Evolutionary conservation across 2,113 vertebrate genomes (phyloP), one percentile per base, ranked within the genome.

Genomic region (Labeo catla): DNA sequence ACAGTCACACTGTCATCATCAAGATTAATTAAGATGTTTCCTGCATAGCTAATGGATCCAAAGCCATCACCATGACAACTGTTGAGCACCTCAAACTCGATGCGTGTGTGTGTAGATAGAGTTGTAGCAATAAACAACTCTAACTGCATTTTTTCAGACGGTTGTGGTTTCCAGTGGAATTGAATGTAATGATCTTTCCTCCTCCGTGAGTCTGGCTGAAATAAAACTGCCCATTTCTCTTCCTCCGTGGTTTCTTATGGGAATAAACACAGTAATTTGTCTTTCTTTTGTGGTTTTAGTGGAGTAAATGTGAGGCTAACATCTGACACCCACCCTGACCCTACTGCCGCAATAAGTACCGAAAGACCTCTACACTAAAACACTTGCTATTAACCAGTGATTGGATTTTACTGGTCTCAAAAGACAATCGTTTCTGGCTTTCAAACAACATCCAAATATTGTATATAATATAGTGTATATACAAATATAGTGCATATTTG

Each of bases 21-120:
- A 68, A 92, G 92, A 94, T 94, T 93, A 94, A 94, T 94, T 93
- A 93, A 93, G 92, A 94, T 92, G 91, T 91, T 90, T 91, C 91
- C 87, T 92, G 92, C 92, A 93, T 93, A 89, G 86, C 65, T 89
- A 93, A 90, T 89, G 86, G 87, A 77, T 83, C 65, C 85, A 87
- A 59, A 2, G 89, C 81, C 28, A 81, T 92, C 76, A 70, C 90
- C 86, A 91, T 91, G 90, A 91, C 73, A 89, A 92, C 91, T 85
- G 83, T 77, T 43, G 6, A 89, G 79, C 74, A 85, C 54, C 85
- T 81, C 43, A 89, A 87, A 76, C 84, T 73, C 57, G 12, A 16
- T 70, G 15, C 4, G 73, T 23, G 28, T 43, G 49, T 74, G 66
- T 59, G 15, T 66, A 84, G 72, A 85, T 63, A 72, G 68, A 68